Base-by-base conservation (phyloP, 2,113 vertebrate genomes). In the Girardinichthys multiradiatus region DNA sequence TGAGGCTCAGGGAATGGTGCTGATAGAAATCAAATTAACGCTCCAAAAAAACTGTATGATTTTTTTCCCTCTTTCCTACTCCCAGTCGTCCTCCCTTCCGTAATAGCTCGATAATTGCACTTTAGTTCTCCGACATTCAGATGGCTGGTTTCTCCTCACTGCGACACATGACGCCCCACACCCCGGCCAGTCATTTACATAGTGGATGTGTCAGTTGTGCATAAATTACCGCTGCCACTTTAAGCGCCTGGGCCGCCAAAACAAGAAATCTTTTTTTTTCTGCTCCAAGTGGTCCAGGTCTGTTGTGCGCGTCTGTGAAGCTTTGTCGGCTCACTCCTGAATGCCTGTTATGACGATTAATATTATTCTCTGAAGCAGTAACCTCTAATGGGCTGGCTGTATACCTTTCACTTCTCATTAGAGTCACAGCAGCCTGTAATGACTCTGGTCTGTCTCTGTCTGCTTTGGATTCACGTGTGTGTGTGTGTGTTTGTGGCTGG, bases 81-180 rank as follows among this genome's bases (percentile, higher is more conserved):
- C 90, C 85, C 89, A 76, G 84, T 87, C 78, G 72, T 86, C 90
- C 90, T 90, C 64, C 89, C 59, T 79, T 85, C 48, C 66, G 92
- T 95, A 95, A 95, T 95, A 94, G 94, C 92, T 91, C 88, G 92
- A 93, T 95, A 95, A 95, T 95, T 95, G 93, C 91, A 92, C 93
- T 95, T 94, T 94, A 94, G 94, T 94, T 94, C 92, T 90, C 77
- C 86, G 87, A 90, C 91, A 91, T 94, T 92, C 92, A 91, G 90
- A 87, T 90, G 87, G 90, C 90, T 92, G 85, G 87, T 86, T 89
- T 87, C 89, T 89, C 89, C 88, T 84, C 80, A 35, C 87, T 70
- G 33, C 85, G 81, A 89, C 89, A 90, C 88, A 79, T 61, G 77
- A 83, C 84, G 72, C 90, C 89, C 88, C 86, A 72, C 92, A 91